These are phyloP conservation scores for Agonum fuliginosum DNA, from an alignment of 2,888 invertebrate species.

Conservation along the genomic window DNA sequence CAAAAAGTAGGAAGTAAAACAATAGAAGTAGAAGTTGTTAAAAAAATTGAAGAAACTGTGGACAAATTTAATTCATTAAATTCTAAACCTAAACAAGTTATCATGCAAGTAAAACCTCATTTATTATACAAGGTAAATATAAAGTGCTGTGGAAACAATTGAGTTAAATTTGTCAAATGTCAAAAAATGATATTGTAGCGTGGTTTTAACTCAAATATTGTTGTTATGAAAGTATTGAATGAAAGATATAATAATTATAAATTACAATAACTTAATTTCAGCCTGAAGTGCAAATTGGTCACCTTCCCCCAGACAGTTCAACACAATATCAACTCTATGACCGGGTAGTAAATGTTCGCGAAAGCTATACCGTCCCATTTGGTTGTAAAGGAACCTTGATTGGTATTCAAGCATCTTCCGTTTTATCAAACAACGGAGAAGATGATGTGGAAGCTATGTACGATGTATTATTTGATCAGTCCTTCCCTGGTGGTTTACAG, in stretches of 20 bases:
- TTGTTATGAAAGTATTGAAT: conserved; percentile 4
- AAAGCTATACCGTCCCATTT: conserved; percentile 85
- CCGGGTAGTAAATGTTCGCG: conserved; percentile 87
- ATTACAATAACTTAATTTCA: conserved; percentile 64
- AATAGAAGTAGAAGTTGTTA: conserved; percentile 81
- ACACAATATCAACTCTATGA: conserved; percentile 85
- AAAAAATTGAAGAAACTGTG: conserved; percentile 74
- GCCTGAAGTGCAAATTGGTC: conserved; percentile 72
- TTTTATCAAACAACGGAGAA: conserved; percentile 64
- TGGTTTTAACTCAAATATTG: conserved; percentile 15
- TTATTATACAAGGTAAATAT: conserved; percentile 80
- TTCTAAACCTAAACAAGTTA: conserved; percentile 73
- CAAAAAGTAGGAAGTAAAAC: conserved; percentile 82
- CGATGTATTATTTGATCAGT: conserved; percentile 88
- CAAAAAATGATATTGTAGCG: conserved; percentile 12
- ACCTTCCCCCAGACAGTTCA: conserved; percentile 80
- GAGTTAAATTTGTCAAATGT: conserved; percentile 16
- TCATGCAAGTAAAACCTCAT: conserved; percentile 87
- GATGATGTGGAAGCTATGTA: conserved; percentile 79
- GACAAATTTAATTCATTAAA: conserved; percentile 67
- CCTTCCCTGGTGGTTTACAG: conserved; percentile 81
- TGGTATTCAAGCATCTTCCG: conserved; percentile 74
- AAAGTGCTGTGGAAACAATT: conserved; percentile 18
- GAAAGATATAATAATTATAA: neutral
- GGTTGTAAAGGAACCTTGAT: conserved; percentile 91